phyloP scores from a whole-genome alignment of 2,888 invertebrate species.

The Ichneumoninae sp. region DNA sequence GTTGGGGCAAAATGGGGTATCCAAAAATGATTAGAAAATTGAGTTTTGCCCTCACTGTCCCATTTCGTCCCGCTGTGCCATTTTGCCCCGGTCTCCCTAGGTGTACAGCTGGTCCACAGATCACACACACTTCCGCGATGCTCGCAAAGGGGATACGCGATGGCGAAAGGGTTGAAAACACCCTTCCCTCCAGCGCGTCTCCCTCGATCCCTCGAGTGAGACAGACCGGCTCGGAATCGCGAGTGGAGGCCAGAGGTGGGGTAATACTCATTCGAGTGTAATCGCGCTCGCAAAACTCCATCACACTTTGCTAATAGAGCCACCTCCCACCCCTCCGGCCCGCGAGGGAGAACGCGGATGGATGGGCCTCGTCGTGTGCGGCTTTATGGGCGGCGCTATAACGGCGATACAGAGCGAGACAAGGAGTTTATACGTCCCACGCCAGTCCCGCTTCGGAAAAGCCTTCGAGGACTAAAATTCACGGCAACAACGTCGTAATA shows the following conservation, averaged over 20 bases:
- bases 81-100: neutral
- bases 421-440: constrained; percentile 20
- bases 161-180: constrained; percentile 78
- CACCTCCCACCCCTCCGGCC: constrained; percentile 81
- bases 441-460: constrained; percentile 35
- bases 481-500: constrained; percentile 68
- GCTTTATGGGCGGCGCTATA: constrained; percentile 75
- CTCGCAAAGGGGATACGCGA: constrained; percentile 64
- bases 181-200: constrained; percentile 69
- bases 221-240: constrained; percentile 14
- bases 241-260: constrained; percentile 66
- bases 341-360: constrained; percentile 77
- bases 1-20: too few species aligned
- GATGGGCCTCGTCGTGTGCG: constrained; percentile 73
- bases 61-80: too few species aligned
- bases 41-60: too few species aligned
- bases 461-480: constrained; percentile 33
- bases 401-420: constrained; percentile 42
- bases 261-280: constrained; percentile 85
- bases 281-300: constrained; percentile 85
- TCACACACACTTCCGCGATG: constrained; percentile 4
- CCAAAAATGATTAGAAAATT: too few species aligned
- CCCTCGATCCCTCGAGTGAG: constrained; percentile 66
- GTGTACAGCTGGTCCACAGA: constrained; percentile 29
- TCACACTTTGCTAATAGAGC: constrained; percentile 85